These are phyloP conservation scores for Galagoides demidoff DNA, from an alignment of 2,797 vertebrate species.

Conservation along the genomic window DNA sequence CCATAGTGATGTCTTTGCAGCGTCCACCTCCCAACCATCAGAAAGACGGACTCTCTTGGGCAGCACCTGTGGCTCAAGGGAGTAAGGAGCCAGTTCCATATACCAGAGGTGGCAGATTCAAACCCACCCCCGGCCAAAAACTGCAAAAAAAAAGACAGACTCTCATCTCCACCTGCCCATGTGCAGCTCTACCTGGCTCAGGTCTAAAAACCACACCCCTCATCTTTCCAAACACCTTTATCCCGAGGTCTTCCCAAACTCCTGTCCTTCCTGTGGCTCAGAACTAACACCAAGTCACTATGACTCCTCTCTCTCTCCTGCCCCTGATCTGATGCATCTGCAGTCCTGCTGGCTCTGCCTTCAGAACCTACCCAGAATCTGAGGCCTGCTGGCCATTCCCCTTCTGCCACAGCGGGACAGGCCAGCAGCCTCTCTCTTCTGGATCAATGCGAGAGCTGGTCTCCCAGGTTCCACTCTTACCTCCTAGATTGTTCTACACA, in stretches of 20 bases:
- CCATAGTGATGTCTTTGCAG: neutral
- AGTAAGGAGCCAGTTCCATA: no score
- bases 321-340: neutral
- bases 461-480: neutral
- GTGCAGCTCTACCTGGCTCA: neutral
- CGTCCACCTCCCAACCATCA: neutral
- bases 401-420: fast-evolving
- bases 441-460: neutral
- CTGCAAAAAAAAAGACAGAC: no score
- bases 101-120: no score
- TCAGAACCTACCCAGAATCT: neutral
- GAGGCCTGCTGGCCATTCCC: neutral
- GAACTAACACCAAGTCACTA: neutral
- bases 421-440: no score
- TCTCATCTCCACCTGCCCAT: neutral
- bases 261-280: neutral
- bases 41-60: no score
- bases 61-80: no score
- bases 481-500: neutral
- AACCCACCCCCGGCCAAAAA: no score
- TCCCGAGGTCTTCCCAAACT: neutral
- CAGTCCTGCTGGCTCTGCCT: fast-evolving
- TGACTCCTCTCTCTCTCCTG: neutral
- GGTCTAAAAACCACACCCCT: neutral
- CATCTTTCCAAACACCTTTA: neutral